Conservation (phyloP, 1,140 invertebrate genomes). For the Anagrus nilaparvatae region DNA sequence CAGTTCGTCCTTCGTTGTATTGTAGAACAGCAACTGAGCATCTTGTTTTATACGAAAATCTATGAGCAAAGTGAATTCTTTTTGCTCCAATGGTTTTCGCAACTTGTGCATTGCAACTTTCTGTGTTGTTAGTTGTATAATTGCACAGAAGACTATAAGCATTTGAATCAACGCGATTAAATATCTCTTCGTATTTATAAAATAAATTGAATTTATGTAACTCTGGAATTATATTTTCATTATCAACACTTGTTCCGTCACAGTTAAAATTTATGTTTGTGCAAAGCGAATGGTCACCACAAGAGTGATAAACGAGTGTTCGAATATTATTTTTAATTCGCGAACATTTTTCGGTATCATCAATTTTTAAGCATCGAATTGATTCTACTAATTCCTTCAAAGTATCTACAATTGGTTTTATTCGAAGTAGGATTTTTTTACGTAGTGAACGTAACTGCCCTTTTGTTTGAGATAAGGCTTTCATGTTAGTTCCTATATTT, state of each 20-base stretch:
- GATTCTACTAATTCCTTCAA: background rate
- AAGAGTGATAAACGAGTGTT: background rate
- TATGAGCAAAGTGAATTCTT: constrained; percentile 7
- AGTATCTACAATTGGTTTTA: background rate
- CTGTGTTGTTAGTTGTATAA: background rate
- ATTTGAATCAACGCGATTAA: background rate
- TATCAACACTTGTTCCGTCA: background rate
- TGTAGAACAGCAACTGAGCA: constrained; percentile 4
- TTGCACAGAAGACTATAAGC: background rate
- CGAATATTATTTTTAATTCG: background rate
- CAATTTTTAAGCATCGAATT: background rate
- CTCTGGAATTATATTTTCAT: background rate
- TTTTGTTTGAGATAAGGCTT: constrained; percentile 1
- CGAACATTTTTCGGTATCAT: background rate
- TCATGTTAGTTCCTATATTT: background rate
- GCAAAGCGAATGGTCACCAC: constrained; percentile 1
- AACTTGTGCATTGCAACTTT: constrained; percentile 4
- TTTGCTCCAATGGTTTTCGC: constrained; percentile 6
- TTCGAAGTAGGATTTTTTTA: background rate
- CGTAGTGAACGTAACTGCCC: background rate
- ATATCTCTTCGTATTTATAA: background rate
- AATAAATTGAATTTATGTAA: background rate
- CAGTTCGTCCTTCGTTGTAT: background rate
- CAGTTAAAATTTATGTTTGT: background rate
- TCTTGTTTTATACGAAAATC: constrained; percentile 5